Conservation (phyloP, 2,888 invertebrate genomes). For the Invenusta paracnida region DNA sequence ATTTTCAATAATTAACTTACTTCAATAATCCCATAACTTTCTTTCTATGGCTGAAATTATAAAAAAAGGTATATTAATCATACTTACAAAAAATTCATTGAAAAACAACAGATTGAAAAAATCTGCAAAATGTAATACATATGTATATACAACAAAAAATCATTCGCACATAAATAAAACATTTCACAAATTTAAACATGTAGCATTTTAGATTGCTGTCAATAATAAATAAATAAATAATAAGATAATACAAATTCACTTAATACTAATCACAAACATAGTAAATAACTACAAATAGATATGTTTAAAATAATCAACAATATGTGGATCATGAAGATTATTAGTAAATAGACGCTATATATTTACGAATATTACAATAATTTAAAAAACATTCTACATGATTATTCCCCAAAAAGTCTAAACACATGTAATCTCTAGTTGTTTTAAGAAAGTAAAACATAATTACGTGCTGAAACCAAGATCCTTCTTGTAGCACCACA, state of each 20-base stretch:
- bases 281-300: too few species aligned
- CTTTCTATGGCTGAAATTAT: conserved; percentile 44
- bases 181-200: too few species aligned
- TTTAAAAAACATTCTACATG: too few species aligned
- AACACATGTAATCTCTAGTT: too few species aligned
- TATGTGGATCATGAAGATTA: too few species aligned
- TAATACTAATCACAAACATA: conserved; percentile 9
- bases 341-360: too few species aligned
- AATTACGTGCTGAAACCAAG: conserved; percentile 75
- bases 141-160: too few species aligned
- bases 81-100: neutral
- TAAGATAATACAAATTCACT: conserved; percentile 24
- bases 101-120: neutral
- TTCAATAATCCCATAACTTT: conserved; percentile 45
- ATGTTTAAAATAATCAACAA: too few species aligned
- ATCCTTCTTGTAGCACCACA: conserved; percentile 98
- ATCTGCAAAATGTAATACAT: too few species aligned
- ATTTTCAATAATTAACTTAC: conserved; percentile 4
- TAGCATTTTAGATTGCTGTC: neutral
- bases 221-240: neutral
- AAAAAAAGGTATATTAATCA: neutral
- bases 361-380: too few species aligned
- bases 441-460: neutral
- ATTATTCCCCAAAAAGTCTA: too few species aligned
- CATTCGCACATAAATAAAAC: too few species aligned